A percentile compares a stretch with the other conserved stretches of the same genome.
Evolutionary conservation across 2,113 vertebrate species (phyloP).

Genomic region (Vulpes ferrilata): DNA sequence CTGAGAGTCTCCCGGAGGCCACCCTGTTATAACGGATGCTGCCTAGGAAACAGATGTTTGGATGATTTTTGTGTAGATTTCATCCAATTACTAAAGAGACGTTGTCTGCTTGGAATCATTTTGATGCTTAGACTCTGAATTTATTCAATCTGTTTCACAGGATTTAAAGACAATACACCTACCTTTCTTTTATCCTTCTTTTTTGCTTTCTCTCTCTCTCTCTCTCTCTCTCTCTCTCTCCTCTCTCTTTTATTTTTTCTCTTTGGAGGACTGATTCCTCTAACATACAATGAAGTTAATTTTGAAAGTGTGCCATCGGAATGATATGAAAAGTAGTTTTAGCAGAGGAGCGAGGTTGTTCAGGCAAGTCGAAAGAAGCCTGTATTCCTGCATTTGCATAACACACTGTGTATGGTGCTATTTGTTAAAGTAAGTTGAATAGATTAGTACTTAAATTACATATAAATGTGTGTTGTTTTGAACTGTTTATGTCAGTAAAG

Average conservation of each 20-base stretch:
- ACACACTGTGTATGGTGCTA: neutral
- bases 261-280: conserved; percentile 58
- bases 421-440: conserved; percentile 75
- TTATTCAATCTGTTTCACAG: conserved; percentile 64
- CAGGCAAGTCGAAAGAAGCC: conserved; percentile 67
- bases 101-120: conserved; percentile 57
- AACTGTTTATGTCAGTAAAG: conserved; percentile 78
- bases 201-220: conserved; percentile 26
- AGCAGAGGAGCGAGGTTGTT: conserved; percentile 22
- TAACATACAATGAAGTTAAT: conserved; percentile 55
- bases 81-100: conserved; percentile 56
- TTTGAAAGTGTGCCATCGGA: conserved; percentile 43
- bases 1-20: neutral
- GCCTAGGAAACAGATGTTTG: conserved; percentile 57
- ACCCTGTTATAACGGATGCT: conserved; percentile 21
- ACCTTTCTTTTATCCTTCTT: neutral
- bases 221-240: neutral
- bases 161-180: conserved; percentile 31
- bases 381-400: neutral
- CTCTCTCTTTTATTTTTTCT: neutral
- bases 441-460: conserved; percentile 68
- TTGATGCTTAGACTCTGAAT: conserved; percentile 66
- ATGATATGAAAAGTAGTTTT: conserved; percentile 69
- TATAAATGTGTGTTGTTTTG: conserved; percentile 76
- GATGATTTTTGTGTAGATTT: conserved; percentile 73